phyloP scores from a whole-genome alignment of 2,888 invertebrate species.

The Brachyptera risi region DNA sequence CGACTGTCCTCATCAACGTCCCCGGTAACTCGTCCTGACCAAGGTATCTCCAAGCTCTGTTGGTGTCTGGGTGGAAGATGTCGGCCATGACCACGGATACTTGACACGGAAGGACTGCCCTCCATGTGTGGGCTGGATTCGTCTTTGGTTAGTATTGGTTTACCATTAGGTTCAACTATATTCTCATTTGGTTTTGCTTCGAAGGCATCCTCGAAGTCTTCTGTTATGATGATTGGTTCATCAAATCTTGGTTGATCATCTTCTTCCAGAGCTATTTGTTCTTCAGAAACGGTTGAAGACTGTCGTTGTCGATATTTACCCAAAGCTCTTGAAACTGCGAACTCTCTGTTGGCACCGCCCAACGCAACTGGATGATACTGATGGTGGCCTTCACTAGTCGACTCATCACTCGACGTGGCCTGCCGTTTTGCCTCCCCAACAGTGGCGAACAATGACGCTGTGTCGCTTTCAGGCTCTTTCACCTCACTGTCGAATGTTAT shows the following conservation, averaged over 20 bases:
- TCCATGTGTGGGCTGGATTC: conserved; percentile 44
- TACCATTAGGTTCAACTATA: not conserved
- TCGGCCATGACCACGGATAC: conserved; percentile 49
- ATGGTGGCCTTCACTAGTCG: conserved; percentile 39
- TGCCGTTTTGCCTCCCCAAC: conserved; percentile 66
- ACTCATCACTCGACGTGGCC: conserved; percentile 56
- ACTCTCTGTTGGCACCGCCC: conserved; percentile 71
- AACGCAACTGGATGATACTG: conserved; percentile 52
- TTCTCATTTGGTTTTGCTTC: not conserved
- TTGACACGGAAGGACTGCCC: conserved; percentile 62
- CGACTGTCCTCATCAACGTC: conserved; percentile 76
- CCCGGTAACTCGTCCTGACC: conserved; percentile 51
- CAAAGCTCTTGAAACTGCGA: conserved; percentile 75
- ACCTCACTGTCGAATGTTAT: conserved; percentile 12
- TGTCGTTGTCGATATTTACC: conserved; percentile 74
- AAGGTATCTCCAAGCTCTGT: conserved; percentile 76
- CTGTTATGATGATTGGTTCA: conserved; percentile 21
- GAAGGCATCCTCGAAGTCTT: conserved; percentile 17
- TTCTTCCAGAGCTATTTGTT: conserved; percentile 54
- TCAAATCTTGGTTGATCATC: conserved; percentile 40
- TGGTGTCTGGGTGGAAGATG: conserved; percentile 62
- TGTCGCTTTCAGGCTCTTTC: conserved; percentile 39
- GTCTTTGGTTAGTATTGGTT: not conserved
- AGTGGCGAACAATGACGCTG: conserved; percentile 61
- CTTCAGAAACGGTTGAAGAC: conserved; percentile 66